phyloP scores from a whole-genome alignment of 2,888 invertebrate genomes.

The Erpobdella octoculata region DNA sequence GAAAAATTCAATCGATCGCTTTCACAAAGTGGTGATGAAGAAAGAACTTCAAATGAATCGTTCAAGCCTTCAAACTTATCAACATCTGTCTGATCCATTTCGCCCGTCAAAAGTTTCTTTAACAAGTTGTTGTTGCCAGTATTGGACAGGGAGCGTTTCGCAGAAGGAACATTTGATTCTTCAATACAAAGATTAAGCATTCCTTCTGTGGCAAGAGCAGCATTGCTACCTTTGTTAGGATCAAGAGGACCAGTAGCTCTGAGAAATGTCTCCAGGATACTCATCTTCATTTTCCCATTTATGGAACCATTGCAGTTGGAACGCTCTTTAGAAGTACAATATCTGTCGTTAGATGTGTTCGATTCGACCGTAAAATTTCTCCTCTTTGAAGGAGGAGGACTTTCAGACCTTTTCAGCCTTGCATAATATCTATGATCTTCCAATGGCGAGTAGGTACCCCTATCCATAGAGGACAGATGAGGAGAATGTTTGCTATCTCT shows the following conservation, averaged over 20 bases:
- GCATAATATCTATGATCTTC: constrained; percentile 32
- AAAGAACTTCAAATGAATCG: background rate
- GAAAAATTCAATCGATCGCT: background rate
- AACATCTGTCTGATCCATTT: constrained; percentile 33
- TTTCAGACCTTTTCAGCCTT: background rate
- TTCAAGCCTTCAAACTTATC: background rate
- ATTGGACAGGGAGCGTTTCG: background rate
- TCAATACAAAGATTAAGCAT: constrained; percentile 10
- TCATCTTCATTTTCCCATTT: background rate
- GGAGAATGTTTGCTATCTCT: background rate
- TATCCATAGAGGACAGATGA: background rate
- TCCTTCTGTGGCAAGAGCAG: constrained; percentile 14
- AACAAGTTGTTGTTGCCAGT: constrained; percentile 25
- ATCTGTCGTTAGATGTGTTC: too few species aligned
- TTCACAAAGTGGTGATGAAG: background rate
- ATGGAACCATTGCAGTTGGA: background rate
- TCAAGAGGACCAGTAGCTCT: constrained; percentile 23
- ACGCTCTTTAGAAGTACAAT: constrained; percentile 9
- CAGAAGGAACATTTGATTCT: background rate
- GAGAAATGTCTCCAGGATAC: constrained; percentile 20
- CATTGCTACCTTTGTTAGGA: constrained; percentile 20
- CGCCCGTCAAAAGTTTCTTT: constrained; percentile 37
- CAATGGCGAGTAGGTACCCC: constrained; percentile 14
- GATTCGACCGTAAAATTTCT: constrained; percentile 12
- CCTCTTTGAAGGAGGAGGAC: constrained; percentile 21